A percentile compares a stretch with the other conserved stretches of the same genome.
Conservation (phyloP, 2,797 vertebrate species). For the Rhinogobio ventralis region DNA sequence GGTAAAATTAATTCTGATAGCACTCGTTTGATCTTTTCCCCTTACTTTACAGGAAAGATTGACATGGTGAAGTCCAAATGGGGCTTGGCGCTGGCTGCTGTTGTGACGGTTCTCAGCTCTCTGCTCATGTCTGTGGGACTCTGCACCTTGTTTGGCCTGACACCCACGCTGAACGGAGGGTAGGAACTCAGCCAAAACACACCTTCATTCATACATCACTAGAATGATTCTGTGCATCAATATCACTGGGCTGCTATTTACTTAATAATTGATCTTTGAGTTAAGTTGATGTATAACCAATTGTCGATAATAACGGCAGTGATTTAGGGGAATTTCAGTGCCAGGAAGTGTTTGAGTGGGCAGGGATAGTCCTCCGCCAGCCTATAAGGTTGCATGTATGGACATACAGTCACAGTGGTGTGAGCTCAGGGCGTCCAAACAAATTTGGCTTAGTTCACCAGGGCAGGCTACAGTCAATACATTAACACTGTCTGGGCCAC, state of each 20-base stretch:
- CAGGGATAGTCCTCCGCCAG: background rate
- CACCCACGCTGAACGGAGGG: constrained; percentile 97
- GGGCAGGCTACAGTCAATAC: constrained; percentile 39
- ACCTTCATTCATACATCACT: constrained; percentile 35
- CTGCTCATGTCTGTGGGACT: constrained; percentile 98
- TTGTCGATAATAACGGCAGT: background rate
- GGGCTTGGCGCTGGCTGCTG: constrained; percentile 95
- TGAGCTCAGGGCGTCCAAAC: constrained; percentile 44
- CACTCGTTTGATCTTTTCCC: background rate
- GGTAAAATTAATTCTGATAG: background rate
- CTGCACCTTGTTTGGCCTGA: constrained; percentile 95
- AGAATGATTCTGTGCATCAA: background rate
- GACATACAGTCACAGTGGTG: constrained; percentile 31
- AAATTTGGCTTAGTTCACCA: constrained; percentile 24
- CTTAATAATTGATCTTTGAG: constrained; percentile 37
- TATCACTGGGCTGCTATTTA: constrained; percentile 36
- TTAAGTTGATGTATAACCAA: constrained; percentile 55
- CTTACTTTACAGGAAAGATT: constrained; percentile 87
- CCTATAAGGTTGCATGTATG: constrained; percentile 21
- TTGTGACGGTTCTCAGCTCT: constrained; percentile 97
- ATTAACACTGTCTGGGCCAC: background rate
- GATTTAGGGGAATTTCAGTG: constrained; percentile 42
- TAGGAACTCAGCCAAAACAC: constrained; percentile 71
- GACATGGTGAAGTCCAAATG: constrained; percentile 99
- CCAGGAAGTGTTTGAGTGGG: constrained; percentile 20